Evolutionary conservation across 2,888 invertebrate genomes (phyloP), one percentile per base, ranked within the genome.

Genomic region (Melinaea marsaeus): DNA sequence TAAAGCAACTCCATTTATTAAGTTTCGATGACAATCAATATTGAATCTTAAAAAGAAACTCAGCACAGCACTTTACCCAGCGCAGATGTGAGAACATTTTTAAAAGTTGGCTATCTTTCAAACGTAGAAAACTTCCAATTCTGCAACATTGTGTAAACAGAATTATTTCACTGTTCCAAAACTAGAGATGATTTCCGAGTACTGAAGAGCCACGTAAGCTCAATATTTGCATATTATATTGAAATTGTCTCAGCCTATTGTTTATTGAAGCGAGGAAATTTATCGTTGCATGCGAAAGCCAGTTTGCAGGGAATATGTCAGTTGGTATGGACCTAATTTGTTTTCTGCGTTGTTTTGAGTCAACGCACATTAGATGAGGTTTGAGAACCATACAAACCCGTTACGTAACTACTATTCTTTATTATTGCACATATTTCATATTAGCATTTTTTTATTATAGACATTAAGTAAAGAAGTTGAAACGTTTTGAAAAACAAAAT

Each of bases 21-120:
- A 4, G 9, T 51, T 32, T 51, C 51, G 32, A 32, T 51, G 51
- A 32, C 51, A 11, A 32, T 32, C 32, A 51, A 51, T 51, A 51
- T 51, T 32, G 32, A 51, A 32, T 51, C 51, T 32, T 9, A 51
- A 64, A 64, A 61, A 22, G 22, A 22, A 22, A 22, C 22, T 22
- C 22, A 22, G 22, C 22, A 22, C 22, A 22, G 61, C 64, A 56
- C 61, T 64, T 55, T 64, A 57, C 55, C 34, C 9, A 22, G 22
- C 58, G 42, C 58, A 55, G 63, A 64, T 61, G 58, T 55, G 55
- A 58, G 55, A 64, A 64, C 58, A 42, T 58, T 61, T 64, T 22
- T 22, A 22, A 22, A 22, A 22, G 22, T 22, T 64, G 58, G 47
- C 55, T 58, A 58, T 64, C 58, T 64, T 58, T 64, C 48, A 47